These are phyloP conservation scores for Ptychobarbus kaznakovi DNA, from an alignment of 2,797 vertebrate genomes.

Conservation along the genomic window DNA sequence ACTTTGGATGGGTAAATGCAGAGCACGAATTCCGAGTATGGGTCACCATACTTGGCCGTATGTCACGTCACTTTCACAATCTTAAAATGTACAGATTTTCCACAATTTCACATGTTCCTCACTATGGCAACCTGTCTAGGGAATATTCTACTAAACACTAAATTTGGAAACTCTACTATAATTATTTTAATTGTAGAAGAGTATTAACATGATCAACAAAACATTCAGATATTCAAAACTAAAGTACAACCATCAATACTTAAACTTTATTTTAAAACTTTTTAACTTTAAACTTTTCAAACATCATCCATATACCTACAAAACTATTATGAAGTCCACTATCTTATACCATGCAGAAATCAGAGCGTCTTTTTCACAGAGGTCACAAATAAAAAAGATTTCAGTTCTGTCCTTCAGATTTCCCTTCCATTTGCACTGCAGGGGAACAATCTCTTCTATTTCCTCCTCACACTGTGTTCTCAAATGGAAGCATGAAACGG, in stretches of 20 bases:
- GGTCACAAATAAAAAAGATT: conserved; percentile 10
- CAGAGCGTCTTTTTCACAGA: conserved; percentile 3
- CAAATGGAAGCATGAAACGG: conserved; percentile 51
- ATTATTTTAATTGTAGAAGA: not conserved
- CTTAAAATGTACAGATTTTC: not conserved
- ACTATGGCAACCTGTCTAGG: not conserved
- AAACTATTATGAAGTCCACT: not conserved
- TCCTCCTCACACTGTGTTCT: conserved; percentile 49
- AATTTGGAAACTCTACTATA: not conserved
- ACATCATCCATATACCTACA: not conserved
- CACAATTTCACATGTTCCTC: not conserved
- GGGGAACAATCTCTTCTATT: conserved; percentile 23
- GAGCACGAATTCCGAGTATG: no score
- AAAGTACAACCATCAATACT: not conserved
- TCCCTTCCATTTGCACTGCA: conserved; percentile 28
- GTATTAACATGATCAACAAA: not conserved
- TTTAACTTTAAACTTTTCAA: not conserved
- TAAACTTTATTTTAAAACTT: no score
- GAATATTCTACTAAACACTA: not conserved
- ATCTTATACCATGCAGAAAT: not conserved
- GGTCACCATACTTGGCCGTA: no score
- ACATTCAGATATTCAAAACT: not conserved
- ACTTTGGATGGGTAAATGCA: no score
- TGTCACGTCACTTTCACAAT: not conserved
- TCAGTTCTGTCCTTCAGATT: conserved; percentile 53